Conservation (phyloP, 2,113 vertebrate genomes). For the Euleptes europaea region DNA sequence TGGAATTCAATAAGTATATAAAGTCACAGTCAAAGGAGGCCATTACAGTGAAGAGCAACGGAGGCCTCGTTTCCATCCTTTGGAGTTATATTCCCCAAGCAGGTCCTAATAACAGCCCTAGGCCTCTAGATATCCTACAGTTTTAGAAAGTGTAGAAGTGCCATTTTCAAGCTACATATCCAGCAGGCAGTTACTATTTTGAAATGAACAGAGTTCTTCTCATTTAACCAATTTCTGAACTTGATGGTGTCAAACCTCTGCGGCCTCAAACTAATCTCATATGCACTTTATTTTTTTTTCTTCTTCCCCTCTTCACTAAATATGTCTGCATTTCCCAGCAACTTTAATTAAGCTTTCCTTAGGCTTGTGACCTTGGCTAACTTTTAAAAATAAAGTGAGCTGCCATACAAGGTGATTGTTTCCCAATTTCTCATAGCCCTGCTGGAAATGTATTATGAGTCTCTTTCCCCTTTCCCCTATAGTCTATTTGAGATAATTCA, state of each 20-base stretch:
- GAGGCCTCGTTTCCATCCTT: not conserved
- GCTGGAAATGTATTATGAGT: conserved; percentile 51
- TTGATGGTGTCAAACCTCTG: conserved; percentile 64
- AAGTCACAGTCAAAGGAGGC: not conserved
- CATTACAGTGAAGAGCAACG: not conserved
- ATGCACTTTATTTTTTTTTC: conserved; percentile 50
- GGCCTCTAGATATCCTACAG: not conserved
- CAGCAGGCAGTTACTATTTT: conserved; percentile 54
- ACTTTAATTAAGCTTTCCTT: conserved; percentile 73
- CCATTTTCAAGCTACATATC: conserved; percentile 3
- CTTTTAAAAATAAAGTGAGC: conserved; percentile 68
- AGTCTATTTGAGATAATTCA: conserved; percentile 46
- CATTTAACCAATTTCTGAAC: conserved; percentile 68
- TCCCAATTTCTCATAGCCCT: conserved; percentile 37
- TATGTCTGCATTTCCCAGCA: conserved; percentile 60
- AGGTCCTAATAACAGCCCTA: not conserved
- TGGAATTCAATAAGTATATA: too few species aligned
- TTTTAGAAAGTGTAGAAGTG: conserved; percentile 23
- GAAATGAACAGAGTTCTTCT: conserved; percentile 59
- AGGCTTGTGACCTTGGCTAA: conserved; percentile 62
- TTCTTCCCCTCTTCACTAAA: conserved; percentile 57
- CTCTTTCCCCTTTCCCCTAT: not conserved
- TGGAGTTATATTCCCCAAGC: not conserved
- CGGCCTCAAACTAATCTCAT: conserved; percentile 58
- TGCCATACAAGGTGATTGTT: conserved; percentile 60